A percentile compares a stretch with the other conserved stretches of the same genome.
Evolutionary conservation across 2,113 vertebrate genomes (phyloP).

Genomic region (Psilopogon haemacephalus): DNA sequence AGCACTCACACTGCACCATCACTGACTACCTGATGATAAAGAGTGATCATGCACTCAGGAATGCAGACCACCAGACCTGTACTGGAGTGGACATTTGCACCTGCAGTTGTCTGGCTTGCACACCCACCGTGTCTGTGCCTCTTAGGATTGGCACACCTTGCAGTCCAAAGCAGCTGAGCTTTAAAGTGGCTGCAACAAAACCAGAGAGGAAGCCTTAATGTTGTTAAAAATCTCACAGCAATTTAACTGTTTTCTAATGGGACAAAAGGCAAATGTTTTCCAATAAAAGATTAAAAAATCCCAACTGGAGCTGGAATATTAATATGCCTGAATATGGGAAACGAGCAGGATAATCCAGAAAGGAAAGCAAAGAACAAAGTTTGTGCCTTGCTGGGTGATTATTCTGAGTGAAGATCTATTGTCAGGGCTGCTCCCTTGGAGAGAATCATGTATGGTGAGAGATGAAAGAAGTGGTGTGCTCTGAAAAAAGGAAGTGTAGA

Average conservation of each 20-base stretch:
- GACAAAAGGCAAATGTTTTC: constrained; percentile 7
- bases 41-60: rapidly evolving
- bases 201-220: not conserved
- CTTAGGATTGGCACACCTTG: not conserved
- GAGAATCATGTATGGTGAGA: not conserved
- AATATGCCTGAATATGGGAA: not conserved
- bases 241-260: not conserved
- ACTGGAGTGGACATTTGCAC: not conserved
- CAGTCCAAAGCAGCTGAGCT: not conserved
- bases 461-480: no score
- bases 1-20: not conserved
- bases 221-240: not conserved
- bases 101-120: not conserved
- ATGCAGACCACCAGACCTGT: not conserved
- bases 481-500: not conserved
- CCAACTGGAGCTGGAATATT: not conserved
- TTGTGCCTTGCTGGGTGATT: rapidly evolving
- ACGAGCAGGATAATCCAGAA: not conserved
- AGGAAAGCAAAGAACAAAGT: not conserved
- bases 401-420: not conserved
- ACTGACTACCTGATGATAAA: rapidly evolving
- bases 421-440: not conserved
- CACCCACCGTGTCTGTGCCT: not conserved
- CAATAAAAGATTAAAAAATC: not conserved
- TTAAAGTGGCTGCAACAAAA: not conserved